Evolutionary conservation across 1,140 invertebrate genomes (phyloP).

Genomic region (Rhizoglyphus robini): DNA sequence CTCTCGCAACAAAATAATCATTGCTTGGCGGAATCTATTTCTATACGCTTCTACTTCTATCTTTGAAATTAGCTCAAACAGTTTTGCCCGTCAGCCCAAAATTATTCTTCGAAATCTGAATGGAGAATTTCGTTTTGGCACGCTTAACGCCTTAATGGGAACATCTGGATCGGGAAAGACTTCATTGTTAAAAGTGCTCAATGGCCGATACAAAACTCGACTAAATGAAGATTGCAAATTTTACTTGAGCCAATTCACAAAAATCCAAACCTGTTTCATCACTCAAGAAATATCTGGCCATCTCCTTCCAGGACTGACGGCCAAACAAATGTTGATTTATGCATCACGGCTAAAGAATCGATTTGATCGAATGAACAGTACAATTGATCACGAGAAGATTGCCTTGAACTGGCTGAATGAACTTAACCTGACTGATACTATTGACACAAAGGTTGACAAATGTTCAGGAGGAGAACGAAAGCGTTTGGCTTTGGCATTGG

Average conservation of each 20-base stretch:
- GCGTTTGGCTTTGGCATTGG: conserved; percentile 77
- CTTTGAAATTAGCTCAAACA: not conserved
- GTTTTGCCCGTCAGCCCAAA: not conserved
- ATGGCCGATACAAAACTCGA: not conserved
- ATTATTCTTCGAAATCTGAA: not conserved
- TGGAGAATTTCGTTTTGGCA: conserved; percentile 3
- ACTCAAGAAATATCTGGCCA: not conserved
- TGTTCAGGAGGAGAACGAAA: conserved; percentile 69
- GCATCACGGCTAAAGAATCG: not conserved
- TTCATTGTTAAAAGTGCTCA: not conserved
- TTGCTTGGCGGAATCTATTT: not conserved
- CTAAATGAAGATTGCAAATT: not conserved
- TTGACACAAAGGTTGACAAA: not conserved
- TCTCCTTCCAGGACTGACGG: not conserved
- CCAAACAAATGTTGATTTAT: not conserved
- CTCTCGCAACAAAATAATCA: not conserved
- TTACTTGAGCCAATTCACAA: not conserved
- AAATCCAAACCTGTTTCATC: not conserved
- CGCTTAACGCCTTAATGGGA: not conserved
- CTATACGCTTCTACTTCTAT: not conserved
- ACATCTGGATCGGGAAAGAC: not conserved
- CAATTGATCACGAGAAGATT: conserved; percentile 4
- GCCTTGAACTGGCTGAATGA: not conserved
- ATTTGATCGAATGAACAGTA: too few species aligned
- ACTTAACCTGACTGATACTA: not conserved